These are phyloP conservation scores for Keiferia lycopersicella DNA, from an alignment of 2,888 invertebrate genomes.

Conservation along the genomic window DNA sequence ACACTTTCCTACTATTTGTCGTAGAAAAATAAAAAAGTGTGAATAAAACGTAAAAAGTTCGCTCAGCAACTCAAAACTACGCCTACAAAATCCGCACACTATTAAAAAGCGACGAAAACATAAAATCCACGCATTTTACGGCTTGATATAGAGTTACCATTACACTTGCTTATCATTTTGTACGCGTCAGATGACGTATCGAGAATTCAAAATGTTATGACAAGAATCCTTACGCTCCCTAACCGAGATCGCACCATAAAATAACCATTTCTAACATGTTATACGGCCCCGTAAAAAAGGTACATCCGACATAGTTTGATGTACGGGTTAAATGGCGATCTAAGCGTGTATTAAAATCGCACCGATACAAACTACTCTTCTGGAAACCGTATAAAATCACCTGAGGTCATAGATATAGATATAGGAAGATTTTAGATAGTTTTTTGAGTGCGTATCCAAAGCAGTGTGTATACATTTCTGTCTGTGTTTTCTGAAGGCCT, in stretches of 20 bases:
- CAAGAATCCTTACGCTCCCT: constrained; percentile 66
- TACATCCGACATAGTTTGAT: constrained; percentile 56
- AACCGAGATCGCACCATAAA: constrained; percentile 64
- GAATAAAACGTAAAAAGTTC: neutral
- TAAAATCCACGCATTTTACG: constrained; percentile 51
- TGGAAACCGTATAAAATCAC: constrained; percentile 74
- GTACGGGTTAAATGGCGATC: constrained; percentile 75
- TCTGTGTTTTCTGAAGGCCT: neutral
- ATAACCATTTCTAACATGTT: constrained; percentile 77
- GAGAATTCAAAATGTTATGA: constrained; percentile 77
- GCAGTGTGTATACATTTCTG: neutral
- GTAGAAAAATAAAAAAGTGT: neutral
- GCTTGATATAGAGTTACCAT: constrained; percentile 43
- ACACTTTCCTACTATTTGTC: neutral
- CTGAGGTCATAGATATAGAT: constrained; percentile 47
- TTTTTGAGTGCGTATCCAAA: neutral
- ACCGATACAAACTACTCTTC: constrained; percentile 75
- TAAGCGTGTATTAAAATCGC: constrained; percentile 74
- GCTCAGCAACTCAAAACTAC: constrained; percentile 5
- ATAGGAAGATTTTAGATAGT: constrained; percentile 35
- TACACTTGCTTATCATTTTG: constrained; percentile 59
- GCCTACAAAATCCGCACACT: constrained; percentile 16
- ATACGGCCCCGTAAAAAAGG: constrained; percentile 74
- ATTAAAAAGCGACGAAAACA: constrained; percentile 35
- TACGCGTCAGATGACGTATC: constrained; percentile 58